These are phyloP conservation scores for Aspidiotus rigidus DNA, from an alignment of 2,888 invertebrate species.

Conservation along the genomic window DNA sequence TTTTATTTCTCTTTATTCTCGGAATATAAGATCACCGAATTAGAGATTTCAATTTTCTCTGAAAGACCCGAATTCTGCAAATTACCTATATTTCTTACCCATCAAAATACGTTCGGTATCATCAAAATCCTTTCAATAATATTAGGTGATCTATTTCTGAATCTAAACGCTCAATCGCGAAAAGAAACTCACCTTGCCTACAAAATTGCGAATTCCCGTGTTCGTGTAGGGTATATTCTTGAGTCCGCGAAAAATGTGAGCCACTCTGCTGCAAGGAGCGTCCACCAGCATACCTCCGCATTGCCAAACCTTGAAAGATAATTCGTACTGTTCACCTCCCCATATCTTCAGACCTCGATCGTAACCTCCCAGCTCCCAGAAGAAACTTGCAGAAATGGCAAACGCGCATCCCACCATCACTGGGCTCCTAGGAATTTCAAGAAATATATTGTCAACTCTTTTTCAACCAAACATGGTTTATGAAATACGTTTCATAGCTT, in stretches of 20 bases:
- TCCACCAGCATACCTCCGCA: conserved; percentile 86
- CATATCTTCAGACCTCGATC: conserved; percentile 83
- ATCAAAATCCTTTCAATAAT: too few relatives aligned
- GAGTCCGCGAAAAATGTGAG: conserved; percentile 65
- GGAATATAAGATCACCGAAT: too few relatives aligned
- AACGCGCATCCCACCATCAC: conserved; percentile 97
- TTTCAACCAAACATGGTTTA: too few relatives aligned
- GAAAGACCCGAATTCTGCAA: too few relatives aligned
- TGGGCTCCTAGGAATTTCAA: conserved; percentile 58
- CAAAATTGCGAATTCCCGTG: conserved; percentile 81
- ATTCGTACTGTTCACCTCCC: conserved; percentile 96
- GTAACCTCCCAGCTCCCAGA: conserved; percentile 93
- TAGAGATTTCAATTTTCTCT: too few relatives aligned
- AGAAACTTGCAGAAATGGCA: conserved; percentile 81
- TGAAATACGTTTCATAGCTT: too few relatives aligned
- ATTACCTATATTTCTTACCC: too few relatives aligned
- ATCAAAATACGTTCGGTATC: too few relatives aligned
- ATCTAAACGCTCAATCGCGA: not conserved
- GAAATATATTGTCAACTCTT: too few relatives aligned
- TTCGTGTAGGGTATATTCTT: conserved; percentile 83
- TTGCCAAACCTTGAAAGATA: conserved; percentile 97
- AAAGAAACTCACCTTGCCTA: conserved; percentile 52
- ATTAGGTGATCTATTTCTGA: conserved; percentile 42
- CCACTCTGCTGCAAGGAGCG: conserved; percentile 85
- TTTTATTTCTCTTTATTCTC: too few relatives aligned